Conservation (phyloP, 2,113 vertebrate species). For the Rhombomys opimus region DNA sequence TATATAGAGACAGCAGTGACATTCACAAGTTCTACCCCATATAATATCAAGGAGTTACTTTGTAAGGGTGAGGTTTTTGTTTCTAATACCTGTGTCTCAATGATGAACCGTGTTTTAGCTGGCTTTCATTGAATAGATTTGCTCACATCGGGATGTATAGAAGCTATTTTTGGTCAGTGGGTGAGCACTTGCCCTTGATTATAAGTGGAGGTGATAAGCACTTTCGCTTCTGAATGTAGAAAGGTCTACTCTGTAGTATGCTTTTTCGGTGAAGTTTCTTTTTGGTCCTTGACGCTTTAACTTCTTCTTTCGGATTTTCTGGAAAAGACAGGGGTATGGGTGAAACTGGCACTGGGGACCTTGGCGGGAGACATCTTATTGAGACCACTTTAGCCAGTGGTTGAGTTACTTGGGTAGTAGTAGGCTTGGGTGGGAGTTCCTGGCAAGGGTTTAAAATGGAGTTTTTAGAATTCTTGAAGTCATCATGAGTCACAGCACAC, state of each 20-base stretch:
- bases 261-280: conserved; percentile 71
- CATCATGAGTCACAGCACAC: neutral
- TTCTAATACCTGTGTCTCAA: conserved; percentile 19
- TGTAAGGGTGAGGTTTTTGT: neutral
- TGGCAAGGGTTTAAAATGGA: conserved; percentile 54
- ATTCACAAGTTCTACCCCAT: neutral
- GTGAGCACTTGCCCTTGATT: conserved; percentile 43
- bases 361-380: neutral
- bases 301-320: conserved; percentile 50
- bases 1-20: neutral
- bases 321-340: conserved; percentile 52
- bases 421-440: neutral
- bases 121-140: neutral
- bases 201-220: conserved; percentile 47
- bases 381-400: conserved; percentile 42
- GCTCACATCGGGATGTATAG: neutral
- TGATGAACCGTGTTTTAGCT: neutral
- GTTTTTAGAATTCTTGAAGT: conserved; percentile 1
- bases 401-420: conserved; percentile 20
- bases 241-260: conserved; percentile 16
- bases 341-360: conserved; percentile 58
- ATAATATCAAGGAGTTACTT: neutral
- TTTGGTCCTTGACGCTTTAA: conserved; percentile 57
- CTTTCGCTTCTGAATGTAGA: conserved; percentile 67
- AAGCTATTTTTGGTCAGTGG: conserved; percentile 58